These are phyloP conservation scores for Dermatemys mawii DNA, from an alignment of 2,113 vertebrate species.

Conservation along the genomic window DNA sequence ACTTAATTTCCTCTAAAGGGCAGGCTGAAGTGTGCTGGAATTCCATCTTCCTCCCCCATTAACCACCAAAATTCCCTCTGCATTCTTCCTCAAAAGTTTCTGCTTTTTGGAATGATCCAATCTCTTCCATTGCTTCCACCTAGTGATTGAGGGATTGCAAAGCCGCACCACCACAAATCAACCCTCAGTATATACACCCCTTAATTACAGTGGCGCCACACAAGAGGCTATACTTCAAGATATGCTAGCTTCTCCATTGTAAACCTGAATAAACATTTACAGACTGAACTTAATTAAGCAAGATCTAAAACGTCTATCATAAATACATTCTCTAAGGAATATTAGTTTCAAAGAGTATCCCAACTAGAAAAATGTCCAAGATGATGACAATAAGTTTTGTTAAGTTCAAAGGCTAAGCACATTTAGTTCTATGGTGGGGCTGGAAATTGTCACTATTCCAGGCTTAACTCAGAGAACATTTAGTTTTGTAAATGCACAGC, in stretches of 20 bases:
- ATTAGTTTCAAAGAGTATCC: not conserved
- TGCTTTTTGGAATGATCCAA: not conserved
- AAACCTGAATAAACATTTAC: not conserved
- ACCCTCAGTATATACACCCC: accelerated
- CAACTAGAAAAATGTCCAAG: not conserved
- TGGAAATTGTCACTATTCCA: not conserved
- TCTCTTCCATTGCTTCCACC: not conserved
- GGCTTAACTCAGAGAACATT: not conserved
- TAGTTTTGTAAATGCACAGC: not conserved
- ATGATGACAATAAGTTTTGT: not conserved
- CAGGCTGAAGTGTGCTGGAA: not conserved
- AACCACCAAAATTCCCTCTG: not conserved
- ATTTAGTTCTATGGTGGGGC: not conserved
- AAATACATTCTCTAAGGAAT: not conserved
- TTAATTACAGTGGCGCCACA: not conserved
- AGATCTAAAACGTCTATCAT: not conserved
- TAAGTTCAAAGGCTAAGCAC: not conserved
- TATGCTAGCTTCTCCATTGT: not conserved
- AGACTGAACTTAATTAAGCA: not conserved
- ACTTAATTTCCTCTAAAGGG: not conserved
- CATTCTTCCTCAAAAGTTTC: not conserved
- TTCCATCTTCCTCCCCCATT: accelerated
- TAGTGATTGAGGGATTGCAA: not conserved
- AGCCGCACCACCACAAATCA: not conserved
- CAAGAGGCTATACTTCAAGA: not conserved